Evolutionary conservation across 2,888 invertebrate species (phyloP).

Genomic region (Drosophila mettleri): DNA sequence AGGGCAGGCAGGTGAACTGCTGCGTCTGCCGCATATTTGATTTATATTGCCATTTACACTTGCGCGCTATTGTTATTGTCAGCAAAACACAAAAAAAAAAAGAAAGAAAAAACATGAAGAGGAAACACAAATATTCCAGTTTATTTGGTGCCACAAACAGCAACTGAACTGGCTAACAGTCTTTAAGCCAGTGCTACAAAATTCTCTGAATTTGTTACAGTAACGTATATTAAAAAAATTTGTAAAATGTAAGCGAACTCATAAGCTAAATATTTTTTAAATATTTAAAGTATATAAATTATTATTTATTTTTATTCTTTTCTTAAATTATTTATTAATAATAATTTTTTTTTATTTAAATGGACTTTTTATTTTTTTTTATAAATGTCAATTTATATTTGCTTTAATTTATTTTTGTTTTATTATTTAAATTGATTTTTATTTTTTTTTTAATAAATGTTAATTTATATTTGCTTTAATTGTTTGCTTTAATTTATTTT

Average conservation of each 20-base stretch:
- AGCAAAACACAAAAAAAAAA: slow-evolving; percentile 15
- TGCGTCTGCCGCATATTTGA: slow-evolving; percentile 70
- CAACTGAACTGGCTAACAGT: not conserved
- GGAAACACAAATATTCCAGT: slow-evolving; percentile 37
- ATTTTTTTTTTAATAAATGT: too few species aligned
- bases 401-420: too few species aligned
- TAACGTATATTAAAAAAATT: not conserved
- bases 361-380: not conserved
- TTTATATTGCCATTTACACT: slow-evolving; percentile 74
- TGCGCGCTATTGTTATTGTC: slow-evolving; percentile 62
- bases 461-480: too few species aligned
- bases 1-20: slow-evolving; percentile 45
- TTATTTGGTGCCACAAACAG: slow-evolving; percentile 33
- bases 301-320: not conserved
- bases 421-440: too few species aligned
- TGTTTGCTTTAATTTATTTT: too few species aligned
- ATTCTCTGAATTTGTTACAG: not conserved
- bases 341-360: not conserved
- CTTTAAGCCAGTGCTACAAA: slow-evolving; percentile 23
- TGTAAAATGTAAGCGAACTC: too few species aligned
- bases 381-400: not conserved
- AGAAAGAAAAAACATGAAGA: slow-evolving; percentile 12
- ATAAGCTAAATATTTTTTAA: not conserved
- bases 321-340: too few species aligned
- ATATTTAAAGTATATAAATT: too few species aligned